Evolutionary conservation across 2,888 invertebrate genomes (phyloP).

Genomic region (Lapara coniferarum): DNA sequence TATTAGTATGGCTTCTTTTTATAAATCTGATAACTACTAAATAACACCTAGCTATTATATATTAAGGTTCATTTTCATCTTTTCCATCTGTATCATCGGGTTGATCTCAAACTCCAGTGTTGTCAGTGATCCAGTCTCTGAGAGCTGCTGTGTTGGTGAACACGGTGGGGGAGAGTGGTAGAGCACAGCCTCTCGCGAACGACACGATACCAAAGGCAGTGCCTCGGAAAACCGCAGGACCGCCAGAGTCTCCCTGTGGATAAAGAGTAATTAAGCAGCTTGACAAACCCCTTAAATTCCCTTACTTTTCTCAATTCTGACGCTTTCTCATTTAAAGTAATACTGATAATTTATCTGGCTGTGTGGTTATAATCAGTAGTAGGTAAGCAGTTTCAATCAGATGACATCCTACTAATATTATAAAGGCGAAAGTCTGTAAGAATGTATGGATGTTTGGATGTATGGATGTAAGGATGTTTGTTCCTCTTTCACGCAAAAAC

Average conservation of each 20-base stretch:
- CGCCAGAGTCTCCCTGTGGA: slow-evolving; percentile 76
- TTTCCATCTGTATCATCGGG: neutral
- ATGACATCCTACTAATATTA: no score
- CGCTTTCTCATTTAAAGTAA: no score
- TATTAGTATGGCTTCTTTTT: slow-evolving; percentile 1
- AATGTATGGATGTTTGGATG: no score
- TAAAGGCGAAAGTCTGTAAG: no score
- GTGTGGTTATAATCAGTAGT: no score
- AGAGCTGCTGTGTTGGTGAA: slow-evolving; percentile 75
- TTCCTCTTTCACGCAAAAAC: no score
- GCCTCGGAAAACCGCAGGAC: slow-evolving; percentile 76
- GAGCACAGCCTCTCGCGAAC: slow-evolving; percentile 76
- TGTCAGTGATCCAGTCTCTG: slow-evolving; percentile 71
- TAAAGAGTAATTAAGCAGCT: neutral
- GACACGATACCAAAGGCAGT: slow-evolving; percentile 77
- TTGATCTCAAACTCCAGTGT: slow-evolving; percentile 66
- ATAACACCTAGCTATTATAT: neutral
- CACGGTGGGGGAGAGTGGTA: slow-evolving; percentile 77
- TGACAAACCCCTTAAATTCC: no score
- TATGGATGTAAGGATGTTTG: no score
- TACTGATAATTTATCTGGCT: no score
- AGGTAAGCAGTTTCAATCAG: no score
- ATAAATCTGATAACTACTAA: neutral
- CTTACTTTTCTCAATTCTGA: no score
- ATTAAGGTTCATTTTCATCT: neutral